Conservation (phyloP, 2,888 invertebrate species). For the Pasiphila rectangulata region DNA sequence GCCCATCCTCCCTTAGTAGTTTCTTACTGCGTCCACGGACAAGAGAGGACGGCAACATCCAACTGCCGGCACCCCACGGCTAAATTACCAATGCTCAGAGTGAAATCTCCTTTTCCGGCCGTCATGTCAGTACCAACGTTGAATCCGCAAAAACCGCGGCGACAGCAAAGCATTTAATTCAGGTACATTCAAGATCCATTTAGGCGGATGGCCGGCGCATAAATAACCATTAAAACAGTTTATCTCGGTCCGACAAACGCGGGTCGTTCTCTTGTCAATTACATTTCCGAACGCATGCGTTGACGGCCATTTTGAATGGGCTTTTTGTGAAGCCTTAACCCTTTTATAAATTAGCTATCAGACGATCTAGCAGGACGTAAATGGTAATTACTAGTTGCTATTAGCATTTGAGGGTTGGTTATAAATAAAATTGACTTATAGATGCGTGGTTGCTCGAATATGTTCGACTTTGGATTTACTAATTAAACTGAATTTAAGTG, state of each 20-base stretch:
- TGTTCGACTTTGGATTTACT: too few relatives aligned
- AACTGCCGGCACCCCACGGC: too few relatives aligned
- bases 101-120: neutral
- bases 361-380: conserved; percentile 11
- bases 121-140: neutral
- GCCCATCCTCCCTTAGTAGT: too few relatives aligned
- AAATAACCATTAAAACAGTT: conserved; percentile 68
- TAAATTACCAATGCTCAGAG: neutral
- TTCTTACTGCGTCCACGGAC: too few relatives aligned
- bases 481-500: too few relatives aligned
- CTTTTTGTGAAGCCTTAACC: conserved; percentile 14
- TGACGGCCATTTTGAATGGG: conserved; percentile 15
- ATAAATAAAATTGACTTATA: conserved; percentile 1
- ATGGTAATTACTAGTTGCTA: conserved; percentile 15
- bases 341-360: conserved; percentile 19
- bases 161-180: conserved; percentile 22
- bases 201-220: conserved; percentile 39
- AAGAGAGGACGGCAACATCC: too few relatives aligned
- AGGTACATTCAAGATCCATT: conserved; percentile 14
- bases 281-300: conserved; percentile 44
- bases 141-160: conserved; percentile 19
- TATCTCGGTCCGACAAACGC: conserved; percentile 59
- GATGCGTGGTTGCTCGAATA: conserved; percentile 4
- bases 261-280: conserved; percentile 70
- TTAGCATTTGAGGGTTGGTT: neutral